A percentile compares a stretch with the other conserved stretches of the same genome.
Conservation (phyloP, 2,888 invertebrate genomes). For the Chloroclystis v-ata region DNA sequence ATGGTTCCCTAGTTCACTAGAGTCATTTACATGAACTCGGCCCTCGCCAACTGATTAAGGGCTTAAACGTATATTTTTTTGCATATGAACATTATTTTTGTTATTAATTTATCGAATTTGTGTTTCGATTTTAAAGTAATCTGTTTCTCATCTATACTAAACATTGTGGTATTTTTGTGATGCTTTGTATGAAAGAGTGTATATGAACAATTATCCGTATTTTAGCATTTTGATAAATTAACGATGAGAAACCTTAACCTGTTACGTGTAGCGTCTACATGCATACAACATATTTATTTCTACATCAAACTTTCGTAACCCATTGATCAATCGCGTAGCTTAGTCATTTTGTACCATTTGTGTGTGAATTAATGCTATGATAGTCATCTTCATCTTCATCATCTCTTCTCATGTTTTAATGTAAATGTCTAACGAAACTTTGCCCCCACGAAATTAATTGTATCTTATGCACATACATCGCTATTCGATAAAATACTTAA, state of each 20-base stretch:
- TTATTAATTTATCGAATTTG: constrained; percentile 67
- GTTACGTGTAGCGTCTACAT: constrained; percentile 5
- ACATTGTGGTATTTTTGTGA: constrained; percentile 68
- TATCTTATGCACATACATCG: constrained; percentile 27
- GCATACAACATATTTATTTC: constrained; percentile 12
- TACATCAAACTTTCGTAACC: constrained; percentile 13
- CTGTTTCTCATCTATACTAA: constrained; percentile 54
- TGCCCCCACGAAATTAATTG: neutral
- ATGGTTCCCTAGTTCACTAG: neutral
- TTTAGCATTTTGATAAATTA: constrained; percentile 30
- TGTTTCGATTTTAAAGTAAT: constrained; percentile 60
- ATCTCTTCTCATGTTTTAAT: constrained; percentile 5
- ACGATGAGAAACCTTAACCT: neutral
- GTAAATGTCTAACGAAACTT: neutral
- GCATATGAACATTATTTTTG: constrained; percentile 68
- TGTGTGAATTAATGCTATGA: constrained; percentile 10
- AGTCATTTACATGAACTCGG: constrained; percentile 28
- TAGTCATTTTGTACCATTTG: constrained; percentile 18
- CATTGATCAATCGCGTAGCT: constrained; percentile 13
- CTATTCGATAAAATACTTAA: constrained; percentile 33
- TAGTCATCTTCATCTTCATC: constrained; percentile 6
- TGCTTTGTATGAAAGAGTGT: constrained; percentile 49
- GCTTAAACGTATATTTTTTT: constrained; percentile 48
- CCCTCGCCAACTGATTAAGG: constrained; percentile 31
- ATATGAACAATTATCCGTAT: constrained; percentile 36